Percentiles rank a stretch among this genome's conserved stretches.
Evolutionary conservation across 2,797 vertebrate species (phyloP).

Genomic region (Arremon aurantiirostris): DNA sequence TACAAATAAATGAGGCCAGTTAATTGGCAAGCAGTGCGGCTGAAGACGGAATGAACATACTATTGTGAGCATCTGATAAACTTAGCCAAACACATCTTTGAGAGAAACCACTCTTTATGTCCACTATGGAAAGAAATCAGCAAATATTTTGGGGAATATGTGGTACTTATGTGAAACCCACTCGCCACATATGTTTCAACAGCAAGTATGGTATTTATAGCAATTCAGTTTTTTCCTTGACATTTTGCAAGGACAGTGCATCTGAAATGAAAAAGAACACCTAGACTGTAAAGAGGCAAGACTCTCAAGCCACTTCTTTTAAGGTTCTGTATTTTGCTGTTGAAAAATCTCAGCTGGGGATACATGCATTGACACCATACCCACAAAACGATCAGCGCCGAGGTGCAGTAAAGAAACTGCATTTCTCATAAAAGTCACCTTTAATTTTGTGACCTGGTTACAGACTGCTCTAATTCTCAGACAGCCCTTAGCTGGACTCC

Average conservation of each 20-base stretch:
- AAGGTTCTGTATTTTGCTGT: background rate
- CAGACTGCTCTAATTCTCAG: background rate
- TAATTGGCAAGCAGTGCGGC: conserved; percentile 35
- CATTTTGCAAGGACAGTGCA: background rate
- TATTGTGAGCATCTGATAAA: conserved; percentile 8
- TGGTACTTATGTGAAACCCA: background rate
- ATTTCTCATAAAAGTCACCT: background rate
- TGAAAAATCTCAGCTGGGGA: background rate
- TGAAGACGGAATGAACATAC: background rate
- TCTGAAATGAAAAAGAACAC: background rate
- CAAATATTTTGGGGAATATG: background rate
- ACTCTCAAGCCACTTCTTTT: background rate
- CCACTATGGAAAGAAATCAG: background rate
- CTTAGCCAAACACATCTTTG: background rate
- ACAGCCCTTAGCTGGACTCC: background rate
- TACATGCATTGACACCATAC: fast-evolving
- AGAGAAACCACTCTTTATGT: background rate
- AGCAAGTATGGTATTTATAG: background rate
- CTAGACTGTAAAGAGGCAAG: background rate
- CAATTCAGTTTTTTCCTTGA: background rate
- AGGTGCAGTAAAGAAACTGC: background rate
- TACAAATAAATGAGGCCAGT: conserved; percentile 52
- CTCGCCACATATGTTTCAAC: background rate
- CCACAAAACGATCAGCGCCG: fast-evolving
- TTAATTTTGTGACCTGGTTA: background rate